Evolutionary conservation across 2,888 invertebrate genomes (phyloP).

Genomic region (Ormyrus pomaceus): DNA sequence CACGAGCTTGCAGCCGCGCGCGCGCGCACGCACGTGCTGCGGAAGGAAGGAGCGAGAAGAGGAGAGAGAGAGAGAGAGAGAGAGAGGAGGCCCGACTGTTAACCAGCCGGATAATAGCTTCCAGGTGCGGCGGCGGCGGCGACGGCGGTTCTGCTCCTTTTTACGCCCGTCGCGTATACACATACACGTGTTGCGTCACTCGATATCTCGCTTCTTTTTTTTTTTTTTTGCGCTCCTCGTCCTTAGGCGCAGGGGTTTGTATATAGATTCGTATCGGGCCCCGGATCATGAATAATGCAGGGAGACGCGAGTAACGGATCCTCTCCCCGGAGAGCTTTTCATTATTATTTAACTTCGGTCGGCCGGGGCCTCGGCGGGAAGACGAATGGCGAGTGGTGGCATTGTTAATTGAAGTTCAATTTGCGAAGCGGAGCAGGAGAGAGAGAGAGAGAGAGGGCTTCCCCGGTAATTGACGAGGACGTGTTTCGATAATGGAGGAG

Average conservation of each 20-base stretch:
- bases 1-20: constrained; percentile 6
- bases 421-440: not conserved
- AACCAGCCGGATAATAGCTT: constrained; percentile 66
- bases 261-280: constrained; percentile 36
- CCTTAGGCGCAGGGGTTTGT: not conserved
- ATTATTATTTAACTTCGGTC: not conserved
- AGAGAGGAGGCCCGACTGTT: constrained; percentile 57
- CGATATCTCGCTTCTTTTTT: not conserved
- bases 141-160: not conserved
- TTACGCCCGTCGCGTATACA: not conserved
- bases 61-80: too few species aligned
- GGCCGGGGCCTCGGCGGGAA: not conserved
- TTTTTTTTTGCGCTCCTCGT: not conserved
- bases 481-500: not conserved
- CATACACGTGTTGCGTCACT: constrained; percentile 25
- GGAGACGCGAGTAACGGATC: not conserved
- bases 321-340: not conserved
- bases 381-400: too few species aligned
- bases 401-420: constrained; percentile 8
- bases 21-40: too few species aligned
- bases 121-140: constrained; percentile 62
- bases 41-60: too few species aligned
- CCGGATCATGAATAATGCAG: constrained; percentile 36
- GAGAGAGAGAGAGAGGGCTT: too few species aligned
- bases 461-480: not conserved